phyloP scores from a whole-genome alignment of 2,113 vertebrate genomes.

The Pristiophorus japonicus region DNA sequence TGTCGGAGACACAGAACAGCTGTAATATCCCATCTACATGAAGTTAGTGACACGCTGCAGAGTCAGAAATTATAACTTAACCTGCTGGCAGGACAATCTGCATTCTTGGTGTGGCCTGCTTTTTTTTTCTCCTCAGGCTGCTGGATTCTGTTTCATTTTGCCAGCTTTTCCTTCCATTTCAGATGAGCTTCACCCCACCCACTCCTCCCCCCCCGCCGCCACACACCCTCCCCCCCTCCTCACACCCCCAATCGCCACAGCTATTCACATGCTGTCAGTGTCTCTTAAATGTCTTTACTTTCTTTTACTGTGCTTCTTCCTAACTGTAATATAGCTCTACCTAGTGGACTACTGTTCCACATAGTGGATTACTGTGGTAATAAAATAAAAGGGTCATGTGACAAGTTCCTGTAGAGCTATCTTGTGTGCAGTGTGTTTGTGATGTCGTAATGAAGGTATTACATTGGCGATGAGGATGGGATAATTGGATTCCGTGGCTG shows the following conservation, averaged over 20 bases:
- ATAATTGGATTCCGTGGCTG: too few relatives aligned
- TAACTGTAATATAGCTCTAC: too few relatives aligned
- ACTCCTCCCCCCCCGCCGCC: too few relatives aligned
- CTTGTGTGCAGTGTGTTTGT: too few relatives aligned
- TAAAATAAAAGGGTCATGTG: too few relatives aligned
- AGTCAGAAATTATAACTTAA: background rate
- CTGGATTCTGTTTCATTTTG: background rate
- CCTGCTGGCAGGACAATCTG: background rate
- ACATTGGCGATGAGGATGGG: too few relatives aligned
- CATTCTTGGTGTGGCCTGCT: too few relatives aligned
- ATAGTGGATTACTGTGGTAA: too few relatives aligned
- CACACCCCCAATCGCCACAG: background rate
- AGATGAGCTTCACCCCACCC: background rate
- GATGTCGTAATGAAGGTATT: too few relatives aligned
- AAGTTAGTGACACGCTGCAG: background rate
- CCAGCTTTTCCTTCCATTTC: background rate
- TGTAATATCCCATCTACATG: background rate
- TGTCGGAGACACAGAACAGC: background rate
- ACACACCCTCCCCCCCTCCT: too few relatives aligned
- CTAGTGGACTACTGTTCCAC: too few relatives aligned
- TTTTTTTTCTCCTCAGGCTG: background rate
- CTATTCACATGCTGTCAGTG: background rate
- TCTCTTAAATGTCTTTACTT: background rate
- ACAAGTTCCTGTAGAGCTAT: too few relatives aligned
- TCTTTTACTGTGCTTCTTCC: background rate